Evolutionary conservation across 2,797 vertebrate species (phyloP).

Genomic region (Pangasius mekongensis): DNA sequence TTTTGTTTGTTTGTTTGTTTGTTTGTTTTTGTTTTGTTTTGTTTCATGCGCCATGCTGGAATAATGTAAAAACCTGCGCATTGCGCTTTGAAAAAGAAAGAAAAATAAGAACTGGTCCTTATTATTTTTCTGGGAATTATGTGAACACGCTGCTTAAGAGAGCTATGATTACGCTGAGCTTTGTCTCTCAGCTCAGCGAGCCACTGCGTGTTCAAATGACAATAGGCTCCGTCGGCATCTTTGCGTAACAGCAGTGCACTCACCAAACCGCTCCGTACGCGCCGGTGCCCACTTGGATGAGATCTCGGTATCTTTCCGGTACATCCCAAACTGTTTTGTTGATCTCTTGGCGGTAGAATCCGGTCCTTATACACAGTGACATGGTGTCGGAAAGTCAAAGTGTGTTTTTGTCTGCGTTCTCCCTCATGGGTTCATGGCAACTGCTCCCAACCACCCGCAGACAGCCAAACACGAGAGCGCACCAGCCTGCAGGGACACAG

Average conservation of each 20-base stretch:
- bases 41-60: neutral
- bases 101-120: neutral
- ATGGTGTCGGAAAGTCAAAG: conserved; percentile 64
- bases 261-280: conserved; percentile 95
- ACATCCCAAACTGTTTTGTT: conserved; percentile 91
- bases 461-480: neutral
- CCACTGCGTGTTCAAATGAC: neutral
- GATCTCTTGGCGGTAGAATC: conserved; percentile 88
- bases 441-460: conserved; percentile 1
- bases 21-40: neutral
- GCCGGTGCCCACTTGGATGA: conserved; percentile 90
- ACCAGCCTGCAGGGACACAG: neutral
- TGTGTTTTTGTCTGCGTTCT: neutral
- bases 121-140: neutral
- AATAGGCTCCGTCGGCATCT: neutral
- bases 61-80: neutral
- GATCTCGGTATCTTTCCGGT: conserved; percentile 85
- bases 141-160: neutral
- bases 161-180: neutral
- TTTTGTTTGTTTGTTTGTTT: no score
- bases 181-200: conserved; percentile 6
- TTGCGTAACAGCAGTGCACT: conserved; percentile 60
- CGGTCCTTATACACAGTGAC: conserved; percentile 79
- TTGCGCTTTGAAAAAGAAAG: neutral
- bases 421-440: neutral